Base-by-base conservation (phyloP, 1,140 invertebrate genomes). In the Triops cancriformis region DNA sequence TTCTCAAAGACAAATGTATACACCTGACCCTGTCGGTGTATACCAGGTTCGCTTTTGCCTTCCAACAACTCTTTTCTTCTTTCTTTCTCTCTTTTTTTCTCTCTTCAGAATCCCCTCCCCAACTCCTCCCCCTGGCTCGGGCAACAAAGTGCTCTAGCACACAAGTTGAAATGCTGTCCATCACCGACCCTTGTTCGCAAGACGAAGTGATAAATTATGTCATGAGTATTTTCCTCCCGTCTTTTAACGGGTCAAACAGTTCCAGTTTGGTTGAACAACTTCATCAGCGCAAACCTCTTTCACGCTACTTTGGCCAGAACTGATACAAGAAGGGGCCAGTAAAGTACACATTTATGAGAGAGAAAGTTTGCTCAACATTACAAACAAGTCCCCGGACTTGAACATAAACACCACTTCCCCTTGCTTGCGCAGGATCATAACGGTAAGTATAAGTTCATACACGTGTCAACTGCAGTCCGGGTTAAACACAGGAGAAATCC, bases 1-100 rank as follows among this genome's bases (percentile, higher is more conserved):
- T 64, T 64, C 45, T 23, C 45, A 64, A 64, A 64, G 45, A 64
- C 51, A 64, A 64, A 64, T 64, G 51, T 64, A 64, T 64, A 64
- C 51, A 64, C 51, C 51, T 64, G 51, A 64, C 51, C 51, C 51
- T 64, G 51, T 64, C 51, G 51, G 51, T 64, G 23, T 64, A 64
- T 64, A 64, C 51, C 14, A 64, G 14, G 51, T 5, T 64, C 11
- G 45, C n/a, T 64, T 64, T 64, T 10, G 31, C 23, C 7, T 64
- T 23, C 51, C 51, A n/a, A n/a, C 51, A 37, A 37, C 23, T 64
- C 45, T 64, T n/a, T n/a, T 64, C 51, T 10, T 64, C 3, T 64
- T 64, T 7, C 23, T 64, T 14, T 64, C 23, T 0, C n/a, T 11
- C 1, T 10, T 6, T 1, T 5, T n/a, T 14, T 64, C 14, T 64